These are phyloP conservation scores for Chamaetylas fuelleborni DNA, from an alignment of 2,113 vertebrate genomes.

Conservation along the genomic window DNA sequence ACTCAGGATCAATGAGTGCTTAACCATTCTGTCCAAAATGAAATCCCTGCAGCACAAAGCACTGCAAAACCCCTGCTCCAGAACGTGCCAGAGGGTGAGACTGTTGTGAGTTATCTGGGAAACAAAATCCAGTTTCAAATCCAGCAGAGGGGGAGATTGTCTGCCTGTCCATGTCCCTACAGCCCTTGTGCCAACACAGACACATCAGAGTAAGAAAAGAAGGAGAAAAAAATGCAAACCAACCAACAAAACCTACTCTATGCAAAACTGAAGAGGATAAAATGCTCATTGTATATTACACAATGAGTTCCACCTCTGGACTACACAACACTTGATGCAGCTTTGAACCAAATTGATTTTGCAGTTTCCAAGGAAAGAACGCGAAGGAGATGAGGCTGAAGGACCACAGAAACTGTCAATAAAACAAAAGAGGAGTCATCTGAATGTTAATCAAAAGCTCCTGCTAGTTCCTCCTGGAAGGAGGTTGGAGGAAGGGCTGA, in stretches of 20 bases:
- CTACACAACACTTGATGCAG: background rate
- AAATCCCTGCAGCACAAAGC: background rate
- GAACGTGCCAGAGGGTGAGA: background rate
- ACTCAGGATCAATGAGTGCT: background rate
- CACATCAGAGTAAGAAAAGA: background rate
- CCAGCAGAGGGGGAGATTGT: background rate
- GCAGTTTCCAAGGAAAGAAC: background rate
- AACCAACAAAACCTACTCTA: background rate
- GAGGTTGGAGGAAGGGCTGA: background rate
- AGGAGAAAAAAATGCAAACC: too few species aligned
- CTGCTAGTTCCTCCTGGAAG: background rate
- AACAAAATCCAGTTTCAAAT: background rate
- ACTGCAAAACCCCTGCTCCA: background rate
- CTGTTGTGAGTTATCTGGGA: background rate
- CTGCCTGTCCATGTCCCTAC: background rate
- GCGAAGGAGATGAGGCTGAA: background rate
- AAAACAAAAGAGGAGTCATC: background rate
- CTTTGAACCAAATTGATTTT: background rate
- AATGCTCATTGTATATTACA: background rate
- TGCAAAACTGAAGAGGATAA: background rate
- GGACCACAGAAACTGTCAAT: background rate
- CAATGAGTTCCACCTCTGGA: background rate
- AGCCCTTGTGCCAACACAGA: background rate
- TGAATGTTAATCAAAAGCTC: slow-evolving; percentile 22
- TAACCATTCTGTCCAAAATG: background rate